Evolutionary conservation across 2,797 vertebrate species (phyloP), one percentile per base, ranked within the genome.

Genomic region (Gila robusta): DNA sequence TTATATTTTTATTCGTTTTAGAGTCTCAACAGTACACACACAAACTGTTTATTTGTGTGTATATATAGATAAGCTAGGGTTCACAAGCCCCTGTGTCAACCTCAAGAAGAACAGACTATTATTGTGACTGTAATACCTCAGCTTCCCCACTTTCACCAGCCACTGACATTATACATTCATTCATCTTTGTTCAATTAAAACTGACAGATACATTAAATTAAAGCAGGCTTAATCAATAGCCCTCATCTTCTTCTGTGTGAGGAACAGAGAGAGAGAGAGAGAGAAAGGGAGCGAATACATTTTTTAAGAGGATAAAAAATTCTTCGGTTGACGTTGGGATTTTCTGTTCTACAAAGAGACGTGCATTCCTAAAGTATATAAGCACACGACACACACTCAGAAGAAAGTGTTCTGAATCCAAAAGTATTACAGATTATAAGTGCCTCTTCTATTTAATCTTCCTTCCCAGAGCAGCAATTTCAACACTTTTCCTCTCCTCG

Each of bases 161-260:
- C 9, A 35, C 73, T 72, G 64, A 83, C 54, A 54, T 41, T 79
- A 62, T 39, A 64, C 47, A 52, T 37, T 21, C 26, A 79, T 86
- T 79, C 73, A 89, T 89, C 80, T 62, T 66, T 77, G 78, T 85
- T 85, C 85, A 82, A 80, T 89, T 83, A 88, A 82, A 87, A 85
- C 41, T 16, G 47, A 62, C 81, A 80, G 78, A 79, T 76, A 84
- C 85, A 72, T 66, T 62, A 82, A 82, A 86, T 86, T 78, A 86
- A 74, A 86, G 69, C 64, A 39, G 59, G 69, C 39, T 64, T 71
- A 71, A 88, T 85, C 87, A 85, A 85, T 77, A 64, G 28, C 47
- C 28, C 72, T 81, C 23, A 77, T 78, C 73, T 47, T 56, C 16
- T 79, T 56, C 37, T 71, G 47, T 47, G 78, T 62, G 9, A 80